A percentile compares a stretch with the other conserved stretches of the same genome.
phyloP scores from a whole-genome alignment of 2,113 vertebrate species.

The Bubo scandiacus region DNA sequence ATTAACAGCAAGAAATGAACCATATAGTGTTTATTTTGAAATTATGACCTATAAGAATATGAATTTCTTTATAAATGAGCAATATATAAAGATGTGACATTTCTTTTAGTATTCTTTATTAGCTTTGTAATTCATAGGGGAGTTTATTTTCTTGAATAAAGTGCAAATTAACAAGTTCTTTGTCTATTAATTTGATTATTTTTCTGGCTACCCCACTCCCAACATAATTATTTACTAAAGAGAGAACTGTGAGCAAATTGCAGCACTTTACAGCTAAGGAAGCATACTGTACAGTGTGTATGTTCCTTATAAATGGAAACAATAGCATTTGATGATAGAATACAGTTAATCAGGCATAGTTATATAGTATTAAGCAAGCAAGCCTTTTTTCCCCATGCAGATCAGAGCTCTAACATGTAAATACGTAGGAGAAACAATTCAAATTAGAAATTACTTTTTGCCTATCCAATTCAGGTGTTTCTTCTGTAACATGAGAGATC shows the following conservation, averaged over 20 bases:
- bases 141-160: not conserved
- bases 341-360: not conserved
- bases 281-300: rapidly evolving
- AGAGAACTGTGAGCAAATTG: not conserved
- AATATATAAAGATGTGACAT: not conserved
- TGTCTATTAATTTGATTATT: not conserved
- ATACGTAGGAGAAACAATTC: not conserved
- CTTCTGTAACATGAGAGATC: not conserved
- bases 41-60: not conserved
- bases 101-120: not conserved
- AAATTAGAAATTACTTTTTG: not conserved
- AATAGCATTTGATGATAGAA: not conserved
- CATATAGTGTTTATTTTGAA: not conserved
- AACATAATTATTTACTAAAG: not conserved
- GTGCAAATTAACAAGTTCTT: not conserved
- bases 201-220: not conserved
- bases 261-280: not conserved
- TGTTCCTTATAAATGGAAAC: not conserved
- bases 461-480: not conserved
- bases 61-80: not conserved
- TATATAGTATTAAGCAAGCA: not conserved
- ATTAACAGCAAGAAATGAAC: not conserved
- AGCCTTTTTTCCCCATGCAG: not conserved
- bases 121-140: not conserved
- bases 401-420: not conserved